phyloP scores from a whole-genome alignment of 2,888 invertebrate genomes.

The Willowsia nigromaculata region DNA sequence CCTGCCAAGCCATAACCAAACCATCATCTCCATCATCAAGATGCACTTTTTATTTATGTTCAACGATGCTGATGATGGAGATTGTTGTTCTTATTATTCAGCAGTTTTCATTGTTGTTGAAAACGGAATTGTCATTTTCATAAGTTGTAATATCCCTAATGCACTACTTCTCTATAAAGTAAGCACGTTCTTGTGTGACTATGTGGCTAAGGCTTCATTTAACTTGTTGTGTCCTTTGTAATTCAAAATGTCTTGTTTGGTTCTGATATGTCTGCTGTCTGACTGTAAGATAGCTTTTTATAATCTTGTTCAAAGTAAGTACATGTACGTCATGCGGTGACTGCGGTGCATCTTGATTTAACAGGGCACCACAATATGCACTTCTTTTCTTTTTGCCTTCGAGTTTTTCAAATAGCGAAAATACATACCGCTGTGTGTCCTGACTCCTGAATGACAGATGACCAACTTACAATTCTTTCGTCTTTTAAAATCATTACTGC shows the following conservation, averaged over 20 bases:
- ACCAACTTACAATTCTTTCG: neutral
- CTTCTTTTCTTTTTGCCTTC: neutral
- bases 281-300: slow-evolving; percentile 17
- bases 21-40: slow-evolving; percentile 6
- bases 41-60: slow-evolving; percentile 34
- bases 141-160: neutral
- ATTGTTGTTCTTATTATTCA: slow-evolving; percentile 57
- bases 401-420: neutral
- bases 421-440: neutral
- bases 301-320: slow-evolving; percentile 6
- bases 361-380: slow-evolving; percentile 49
- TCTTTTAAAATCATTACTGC: neutral
- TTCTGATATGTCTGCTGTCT: neutral
- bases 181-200: neutral
- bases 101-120: slow-evolving; percentile 56
- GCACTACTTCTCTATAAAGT: slow-evolving; percentile 22
- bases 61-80: slow-evolving; percentile 29
- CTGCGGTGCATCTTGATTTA: slow-evolving; percentile 68
- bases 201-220: neutral
- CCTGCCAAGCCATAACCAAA: neutral
- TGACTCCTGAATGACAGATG: slow-evolving; percentile 35
- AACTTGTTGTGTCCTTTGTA: neutral
- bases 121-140: slow-evolving; percentile 43
- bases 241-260: slow-evolving; percentile 15
- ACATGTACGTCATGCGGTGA: slow-evolving; percentile 54